These are phyloP conservation scores for Apis cerana DNA, from an alignment of 1,140 invertebrate genomes.

Conservation along the genomic window DNA sequence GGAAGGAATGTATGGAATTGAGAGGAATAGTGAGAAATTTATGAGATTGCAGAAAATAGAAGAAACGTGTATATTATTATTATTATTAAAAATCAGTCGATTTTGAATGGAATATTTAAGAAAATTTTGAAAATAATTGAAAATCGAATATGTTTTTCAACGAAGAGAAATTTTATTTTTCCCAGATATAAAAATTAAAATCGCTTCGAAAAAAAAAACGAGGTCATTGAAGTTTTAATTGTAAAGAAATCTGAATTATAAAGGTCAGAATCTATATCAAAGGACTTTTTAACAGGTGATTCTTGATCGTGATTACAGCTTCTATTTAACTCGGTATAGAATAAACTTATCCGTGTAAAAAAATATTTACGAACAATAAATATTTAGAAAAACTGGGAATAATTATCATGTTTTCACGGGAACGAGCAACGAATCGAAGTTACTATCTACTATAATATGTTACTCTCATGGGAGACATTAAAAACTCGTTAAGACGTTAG, in stretches of 20 bases:
- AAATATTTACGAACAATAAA: not conserved
- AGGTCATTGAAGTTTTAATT: not conserved
- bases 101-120: no score
- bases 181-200: not conserved
- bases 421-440: not conserved
- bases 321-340: not conserved
- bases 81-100: no score
- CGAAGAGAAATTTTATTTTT: not conserved
- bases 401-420: not conserved
- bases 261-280: not conserved
- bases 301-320: not conserved
- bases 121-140: no score
- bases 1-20: no score
- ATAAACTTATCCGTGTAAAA: not conserved
- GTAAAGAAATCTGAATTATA: not conserved
- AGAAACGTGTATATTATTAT: no score
- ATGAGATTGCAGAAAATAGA: no score
- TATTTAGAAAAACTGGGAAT: not conserved
- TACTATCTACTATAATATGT: not conserved
- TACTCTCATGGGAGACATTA: not conserved
- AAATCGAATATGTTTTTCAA: no score
- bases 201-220: not conserved
- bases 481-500: constrained; percentile 24
- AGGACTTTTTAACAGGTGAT: not conserved
- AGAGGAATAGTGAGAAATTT: no score